Evolutionary conservation across 2,888 invertebrate species (phyloP).

Genomic region (Watsonalla cultraria): DNA sequence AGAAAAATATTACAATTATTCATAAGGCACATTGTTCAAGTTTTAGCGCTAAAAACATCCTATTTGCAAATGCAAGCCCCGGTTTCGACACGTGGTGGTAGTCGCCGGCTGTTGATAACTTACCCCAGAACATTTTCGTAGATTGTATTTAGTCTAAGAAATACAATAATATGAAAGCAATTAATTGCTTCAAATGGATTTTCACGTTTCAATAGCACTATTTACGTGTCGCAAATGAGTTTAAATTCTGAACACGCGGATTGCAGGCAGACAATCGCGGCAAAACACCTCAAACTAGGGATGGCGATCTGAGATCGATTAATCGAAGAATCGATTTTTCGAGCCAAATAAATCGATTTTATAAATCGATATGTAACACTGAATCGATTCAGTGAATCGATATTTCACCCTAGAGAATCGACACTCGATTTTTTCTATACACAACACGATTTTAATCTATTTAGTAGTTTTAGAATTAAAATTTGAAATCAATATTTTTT

Average conservation of each 20-base stretch:
- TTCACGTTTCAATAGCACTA: neutral
- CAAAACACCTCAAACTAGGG: conserved; percentile 18
- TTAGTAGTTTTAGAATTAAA: too few species aligned
- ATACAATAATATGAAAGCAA: neutral
- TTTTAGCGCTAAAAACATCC: neutral
- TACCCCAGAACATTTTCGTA: conserved; percentile 73
- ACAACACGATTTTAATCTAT: too few species aligned
- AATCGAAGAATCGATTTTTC: too few species aligned
- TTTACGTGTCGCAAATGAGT: neutral
- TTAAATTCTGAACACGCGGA: conserved; percentile 1
- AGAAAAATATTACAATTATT: neutral
- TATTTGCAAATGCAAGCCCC: conserved; percentile 6
- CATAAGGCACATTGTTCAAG: neutral
- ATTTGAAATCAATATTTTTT: too few species aligned
- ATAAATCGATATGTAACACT: too few species aligned
- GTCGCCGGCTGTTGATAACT: conserved; percentile 41
- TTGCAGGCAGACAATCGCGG: conserved; percentile 23
- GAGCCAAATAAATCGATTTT: too few species aligned
- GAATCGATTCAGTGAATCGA: too few species aligned
- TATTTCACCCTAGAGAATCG: too few species aligned
- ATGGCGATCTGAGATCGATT: too few species aligned
- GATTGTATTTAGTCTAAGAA: neutral
- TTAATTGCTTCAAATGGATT: neutral
- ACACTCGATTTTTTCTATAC: too few species aligned
- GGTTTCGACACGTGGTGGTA: conserved; percentile 60